Conservation (phyloP, 1,140 invertebrate species). For the Armadillidium nasatum region DNA sequence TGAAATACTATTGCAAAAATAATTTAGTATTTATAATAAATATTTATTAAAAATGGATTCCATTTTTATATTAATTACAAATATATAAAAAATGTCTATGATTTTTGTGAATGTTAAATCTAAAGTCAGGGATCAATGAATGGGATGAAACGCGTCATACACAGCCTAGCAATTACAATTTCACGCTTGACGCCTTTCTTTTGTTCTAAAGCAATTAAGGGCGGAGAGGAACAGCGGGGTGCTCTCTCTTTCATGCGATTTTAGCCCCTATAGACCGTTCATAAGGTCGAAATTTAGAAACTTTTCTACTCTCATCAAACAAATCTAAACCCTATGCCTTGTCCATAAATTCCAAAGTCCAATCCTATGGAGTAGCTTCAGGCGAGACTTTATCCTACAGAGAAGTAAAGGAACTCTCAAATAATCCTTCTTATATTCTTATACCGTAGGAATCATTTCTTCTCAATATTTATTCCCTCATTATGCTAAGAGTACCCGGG, state of each 20-base stretch:
- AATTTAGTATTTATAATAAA: too few species aligned
- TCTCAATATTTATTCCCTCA: too few species aligned
- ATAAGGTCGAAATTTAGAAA: not conserved
- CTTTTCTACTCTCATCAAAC: not conserved
- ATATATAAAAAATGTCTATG: too few species aligned
- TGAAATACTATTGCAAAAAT: not conserved
- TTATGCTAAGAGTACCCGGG: too few species aligned
- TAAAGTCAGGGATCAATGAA: not conserved
- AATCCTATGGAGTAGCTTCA: not conserved
- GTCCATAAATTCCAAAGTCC: conserved; percentile 11
- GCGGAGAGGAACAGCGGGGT: not conserved
- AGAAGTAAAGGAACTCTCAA: too few species aligned
- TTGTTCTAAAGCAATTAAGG: conserved; percentile 17
- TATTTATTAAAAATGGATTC: too few species aligned
- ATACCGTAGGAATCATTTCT: too few species aligned
- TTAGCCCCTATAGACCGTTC: not conserved
- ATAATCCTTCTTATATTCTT: too few species aligned
- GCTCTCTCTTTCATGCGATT: conserved; percentile 8
- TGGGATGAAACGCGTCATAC: not conserved
- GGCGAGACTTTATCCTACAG: not conserved
- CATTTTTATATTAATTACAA: too few species aligned
- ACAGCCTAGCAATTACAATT: conserved; percentile 18
- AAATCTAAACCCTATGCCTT: not conserved
- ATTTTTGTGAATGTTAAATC: too few species aligned
- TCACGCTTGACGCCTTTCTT: conserved; percentile 19